A percentile compares a stretch with the other conserved stretches of the same genome.
Conservation (phyloP, 2,888 invertebrate genomes). For the Endomychus coccineus region DNA sequence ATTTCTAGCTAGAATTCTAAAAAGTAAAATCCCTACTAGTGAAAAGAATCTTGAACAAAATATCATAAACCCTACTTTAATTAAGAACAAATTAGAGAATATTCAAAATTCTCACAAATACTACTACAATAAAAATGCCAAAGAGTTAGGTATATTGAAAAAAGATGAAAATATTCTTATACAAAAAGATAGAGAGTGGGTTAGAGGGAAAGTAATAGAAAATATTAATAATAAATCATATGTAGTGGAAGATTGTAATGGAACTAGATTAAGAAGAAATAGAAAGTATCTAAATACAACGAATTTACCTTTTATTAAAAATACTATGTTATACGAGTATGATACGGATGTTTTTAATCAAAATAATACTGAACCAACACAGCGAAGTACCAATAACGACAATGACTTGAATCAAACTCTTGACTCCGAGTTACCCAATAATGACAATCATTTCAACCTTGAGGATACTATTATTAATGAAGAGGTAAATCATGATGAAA, state of each 20-base stretch:
- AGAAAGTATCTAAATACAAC: no score
- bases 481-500: no score
- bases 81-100: constrained; percentile 1
- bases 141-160: constrained; percentile 1
- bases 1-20: background rate
- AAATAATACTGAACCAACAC: no score
- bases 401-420: no score
- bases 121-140: constrained; percentile 3
- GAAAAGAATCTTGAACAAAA: constrained; percentile 1
- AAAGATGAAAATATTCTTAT: constrained; percentile 5
- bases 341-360: no score
- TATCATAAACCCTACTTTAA: background rate
- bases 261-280: no score
- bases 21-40: constrained; percentile 3
- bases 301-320: no score
- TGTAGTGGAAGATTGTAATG: constrained; percentile 5
- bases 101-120: constrained; percentile 5
- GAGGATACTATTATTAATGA: no score
- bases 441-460: no score
- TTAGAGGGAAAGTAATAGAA: background rate
- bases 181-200: constrained; percentile 2
- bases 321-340: no score
- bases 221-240: constrained; percentile 1
- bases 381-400: no score
- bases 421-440: no score